These are phyloP conservation scores for Bovichtus diacanthus DNA, from an alignment of 2,797 vertebrate species.

Conservation along the genomic window DNA sequence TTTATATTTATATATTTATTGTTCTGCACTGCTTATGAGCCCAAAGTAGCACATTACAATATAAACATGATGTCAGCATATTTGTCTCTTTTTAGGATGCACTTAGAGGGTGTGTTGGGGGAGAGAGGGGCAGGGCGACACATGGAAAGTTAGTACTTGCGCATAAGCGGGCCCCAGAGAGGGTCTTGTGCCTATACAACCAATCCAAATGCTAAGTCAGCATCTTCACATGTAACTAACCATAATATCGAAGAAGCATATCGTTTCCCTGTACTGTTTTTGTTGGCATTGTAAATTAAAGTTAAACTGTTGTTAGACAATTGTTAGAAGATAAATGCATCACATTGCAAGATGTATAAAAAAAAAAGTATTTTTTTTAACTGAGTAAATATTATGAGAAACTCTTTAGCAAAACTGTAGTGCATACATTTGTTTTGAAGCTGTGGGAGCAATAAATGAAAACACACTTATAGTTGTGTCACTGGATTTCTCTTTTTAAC, in stretches of 20 bases:
- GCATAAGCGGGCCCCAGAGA: constrained; percentile 60
- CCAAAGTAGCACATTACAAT: constrained; percentile 78
- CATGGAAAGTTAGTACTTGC: constrained; percentile 50
- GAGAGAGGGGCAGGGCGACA: background rate
- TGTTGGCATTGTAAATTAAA: constrained; percentile 62
- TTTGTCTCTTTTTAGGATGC: constrained; percentile 62
- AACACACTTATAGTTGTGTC: constrained; percentile 52
- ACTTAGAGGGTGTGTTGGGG: constrained; percentile 27
- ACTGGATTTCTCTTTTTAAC: constrained; percentile 7
- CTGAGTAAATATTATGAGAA: constrained; percentile 64
- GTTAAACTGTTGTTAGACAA: constrained; percentile 48
- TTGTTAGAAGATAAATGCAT: constrained; percentile 60
- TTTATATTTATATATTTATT: constrained; percentile 69
- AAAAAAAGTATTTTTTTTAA: constrained; percentile 39
- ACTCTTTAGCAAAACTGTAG: constrained; percentile 70
- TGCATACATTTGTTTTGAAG: constrained; percentile 72
- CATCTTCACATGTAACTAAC: constrained; percentile 63
- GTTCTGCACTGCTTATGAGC: constrained; percentile 83
- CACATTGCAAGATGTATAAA: constrained; percentile 66
- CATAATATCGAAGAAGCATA: constrained; percentile 47
- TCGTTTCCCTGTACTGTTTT: constrained; percentile 68
- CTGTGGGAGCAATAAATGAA: constrained; percentile 81
- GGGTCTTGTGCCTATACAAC: constrained; percentile 80
- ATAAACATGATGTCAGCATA: constrained; percentile 77
- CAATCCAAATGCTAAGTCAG: constrained; percentile 71